Base-by-base conservation (phyloP, 2,888 invertebrate genomes). In the Gryllus longicercus region DNA sequence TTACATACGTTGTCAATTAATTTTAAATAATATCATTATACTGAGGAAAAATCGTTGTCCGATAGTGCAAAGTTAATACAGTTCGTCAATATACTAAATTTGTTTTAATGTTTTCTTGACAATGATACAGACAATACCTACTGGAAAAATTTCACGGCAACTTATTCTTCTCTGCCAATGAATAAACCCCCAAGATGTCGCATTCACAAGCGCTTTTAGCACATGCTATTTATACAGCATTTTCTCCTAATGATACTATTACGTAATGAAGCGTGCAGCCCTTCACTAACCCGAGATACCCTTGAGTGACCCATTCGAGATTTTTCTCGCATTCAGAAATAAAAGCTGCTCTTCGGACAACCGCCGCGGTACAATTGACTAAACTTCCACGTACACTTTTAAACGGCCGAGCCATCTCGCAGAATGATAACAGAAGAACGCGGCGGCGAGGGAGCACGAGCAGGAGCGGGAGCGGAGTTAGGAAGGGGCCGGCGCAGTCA, bases 301-400 rank as follows among this genome's bases (percentile, higher is more conserved):
- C 63, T n/a, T 63, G 63, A 63, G n/a, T 63, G 63, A n/a, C 14
- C 63, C 63, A 63, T 63, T 63, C 63, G 63, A 63, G 63, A 63
- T 63, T 63, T 63, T 63, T 63, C 63, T 14, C 63, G 63, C 63
- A 63, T 63, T 63, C n/a, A 63, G n/a, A n/a, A 63, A 63, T 63
- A 63, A 63, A 63, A 63, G 63, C 63, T 63, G 16, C 63, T 63
- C 63, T 63, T 18, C 16, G 10, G 14, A n/a, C 63, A n/a, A 63
- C 63, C 63, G 16, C 63, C 63, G n/a, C 63, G 63, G 16, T 63
- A 63, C 63, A 63, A 63, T n/a, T 63, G 63, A 63, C 63, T 63
- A 14, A 63, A 63, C 63, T 63, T 38, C 63, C 63, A 63, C 63
- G 63, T 63, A 63, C 63, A n/a, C 63, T 63, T n/a, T 63, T 63